phyloP scores from a whole-genome alignment of 2,888 invertebrate genomes.

The Rugalucina vietnamica region DNA sequence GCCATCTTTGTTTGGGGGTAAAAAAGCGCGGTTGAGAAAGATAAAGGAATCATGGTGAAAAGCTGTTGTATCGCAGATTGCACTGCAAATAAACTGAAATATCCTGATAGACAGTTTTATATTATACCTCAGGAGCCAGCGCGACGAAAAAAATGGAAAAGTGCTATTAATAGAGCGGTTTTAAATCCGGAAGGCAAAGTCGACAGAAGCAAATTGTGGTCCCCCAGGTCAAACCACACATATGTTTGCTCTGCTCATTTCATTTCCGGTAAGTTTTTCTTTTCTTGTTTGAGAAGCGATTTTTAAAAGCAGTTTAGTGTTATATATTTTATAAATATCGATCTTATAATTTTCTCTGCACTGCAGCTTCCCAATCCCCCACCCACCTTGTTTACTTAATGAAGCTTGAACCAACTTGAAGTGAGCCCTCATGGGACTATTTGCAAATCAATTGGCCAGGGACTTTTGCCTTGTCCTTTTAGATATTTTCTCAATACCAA shows the following conservation, averaged over 20 bases:
- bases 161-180: not conserved
- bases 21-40: not conserved
- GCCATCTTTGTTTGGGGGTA: not conserved
- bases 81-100: not conserved
- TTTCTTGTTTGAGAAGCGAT: too few relatives aligned
- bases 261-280: slow-evolving; percentile 1
- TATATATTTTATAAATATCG: too few relatives aligned
- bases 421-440: too few relatives aligned
- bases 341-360: too few relatives aligned
- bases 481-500: too few relatives aligned
- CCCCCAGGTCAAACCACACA: not conserved
- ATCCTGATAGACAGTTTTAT: slow-evolving; percentile 3
- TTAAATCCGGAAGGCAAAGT: slow-evolving; percentile 2
- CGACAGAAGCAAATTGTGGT: slow-evolving; percentile 1
- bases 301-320: too few relatives aligned
- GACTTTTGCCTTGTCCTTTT: too few relatives aligned
- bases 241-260: slow-evolving; percentile 10
- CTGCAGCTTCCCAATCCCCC: too few relatives aligned
- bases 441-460: too few relatives aligned
- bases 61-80: slow-evolving; percentile 1
- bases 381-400: too few relatives aligned
- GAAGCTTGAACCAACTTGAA: too few relatives aligned
- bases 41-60: not conserved
- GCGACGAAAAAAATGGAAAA: slow-evolving; percentile 4
- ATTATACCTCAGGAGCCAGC: not conserved